phyloP scores from a whole-genome alignment of 2,888 invertebrate genomes.

The Nomada goodeniana region DNA sequence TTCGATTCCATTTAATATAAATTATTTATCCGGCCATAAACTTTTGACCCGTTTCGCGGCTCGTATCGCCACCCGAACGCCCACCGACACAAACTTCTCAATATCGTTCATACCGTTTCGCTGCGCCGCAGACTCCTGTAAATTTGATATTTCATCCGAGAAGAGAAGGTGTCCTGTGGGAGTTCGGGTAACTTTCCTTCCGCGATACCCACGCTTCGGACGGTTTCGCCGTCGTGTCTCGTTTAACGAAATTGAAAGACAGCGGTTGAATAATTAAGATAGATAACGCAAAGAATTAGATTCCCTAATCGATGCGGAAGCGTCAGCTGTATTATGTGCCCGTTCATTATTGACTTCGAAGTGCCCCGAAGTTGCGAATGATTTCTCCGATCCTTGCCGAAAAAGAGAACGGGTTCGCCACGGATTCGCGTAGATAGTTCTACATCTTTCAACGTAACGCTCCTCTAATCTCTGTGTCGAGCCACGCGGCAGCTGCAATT shows the following conservation, averaged over 20 bases:
- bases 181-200: slow-evolving; percentile 35
- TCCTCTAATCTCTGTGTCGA: slow-evolving; percentile 13
- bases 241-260: slow-evolving; percentile 19
- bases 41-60: slow-evolving; percentile 53
- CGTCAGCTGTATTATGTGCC: not conserved
- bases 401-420: too few relatives aligned
- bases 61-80: slow-evolving; percentile 25
- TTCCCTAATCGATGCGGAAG: not conserved
- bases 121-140: slow-evolving; percentile 44
- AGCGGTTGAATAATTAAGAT: not conserved
- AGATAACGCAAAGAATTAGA: not conserved
- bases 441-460: slow-evolving; percentile 7
- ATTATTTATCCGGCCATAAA: slow-evolving; percentile 61
- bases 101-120: slow-evolving; percentile 38
- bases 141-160: slow-evolving; percentile 63
- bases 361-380: too few relatives aligned
- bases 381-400: too few relatives aligned
- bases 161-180: slow-evolving; percentile 46
- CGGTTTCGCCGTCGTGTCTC: slow-evolving; percentile 1
- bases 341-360: not conserved
- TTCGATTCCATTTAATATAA: slow-evolving; percentile 61
- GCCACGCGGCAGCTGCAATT: slow-evolving; percentile 17
- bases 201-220: not conserved
- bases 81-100: slow-evolving; percentile 46
- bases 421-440: not conserved